Evolutionary conservation across 2,113 vertebrate species (phyloP).

Genomic region (Aptenodytes forsteri): DNA sequence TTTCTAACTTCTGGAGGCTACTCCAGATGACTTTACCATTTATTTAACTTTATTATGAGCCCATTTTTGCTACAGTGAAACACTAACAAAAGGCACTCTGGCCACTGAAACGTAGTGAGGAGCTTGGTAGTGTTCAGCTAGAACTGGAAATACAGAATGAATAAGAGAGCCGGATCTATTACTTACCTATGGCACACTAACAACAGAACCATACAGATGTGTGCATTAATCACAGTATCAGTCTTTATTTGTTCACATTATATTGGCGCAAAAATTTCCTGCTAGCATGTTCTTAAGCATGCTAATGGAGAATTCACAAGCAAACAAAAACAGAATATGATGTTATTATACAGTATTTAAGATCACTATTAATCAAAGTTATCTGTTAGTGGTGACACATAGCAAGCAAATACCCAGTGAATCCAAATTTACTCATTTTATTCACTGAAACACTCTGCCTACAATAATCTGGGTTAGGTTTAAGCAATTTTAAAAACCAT

Average conservation of each 20-base stretch:
- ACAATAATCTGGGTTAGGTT: neutral
- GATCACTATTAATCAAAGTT: neutral
- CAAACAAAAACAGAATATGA: neutral
- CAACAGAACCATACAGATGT: neutral
- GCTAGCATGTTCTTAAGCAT: neutral
- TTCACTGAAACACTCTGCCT: neutral
- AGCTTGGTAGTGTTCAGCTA: neutral
- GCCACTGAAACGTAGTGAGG: neutral
- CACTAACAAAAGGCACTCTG: neutral
- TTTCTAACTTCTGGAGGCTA: neutral
- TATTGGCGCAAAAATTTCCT: neutral
- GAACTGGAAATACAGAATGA: neutral
- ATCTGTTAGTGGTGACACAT: neutral
- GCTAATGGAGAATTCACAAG: neutral
- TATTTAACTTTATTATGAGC: neutral
- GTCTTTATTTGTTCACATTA: neutral
- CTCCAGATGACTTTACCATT: neutral
- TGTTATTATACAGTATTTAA: neutral
- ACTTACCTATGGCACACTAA: neutral
- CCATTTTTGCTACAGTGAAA: neutral
- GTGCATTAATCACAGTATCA: neutral
- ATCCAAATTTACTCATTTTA: neutral
- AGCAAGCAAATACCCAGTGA: neutral
- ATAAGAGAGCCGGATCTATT: neutral
- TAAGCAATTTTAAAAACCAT: neutral